A percentile compares a stretch with the other conserved stretches of the same genome.
These are phyloP conservation scores for Aphidius colemani DNA, from an alignment of 2,888 invertebrate genomes.

Conservation along the genomic window DNA sequence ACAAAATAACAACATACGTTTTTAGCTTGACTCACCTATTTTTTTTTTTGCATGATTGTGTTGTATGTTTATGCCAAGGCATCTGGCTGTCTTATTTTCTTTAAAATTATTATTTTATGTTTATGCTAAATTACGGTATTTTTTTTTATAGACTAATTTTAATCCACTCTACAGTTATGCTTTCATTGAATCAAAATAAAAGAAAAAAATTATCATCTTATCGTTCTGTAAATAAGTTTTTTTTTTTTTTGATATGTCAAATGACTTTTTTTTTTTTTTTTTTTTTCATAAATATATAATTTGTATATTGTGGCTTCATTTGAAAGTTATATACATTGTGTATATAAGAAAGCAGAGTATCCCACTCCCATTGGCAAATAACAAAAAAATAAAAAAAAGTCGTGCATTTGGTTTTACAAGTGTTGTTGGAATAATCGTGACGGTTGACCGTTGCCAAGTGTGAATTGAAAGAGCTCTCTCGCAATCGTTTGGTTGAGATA, in stretches of 20 bases:
- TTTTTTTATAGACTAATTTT: not conserved
- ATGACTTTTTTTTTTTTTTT: no score
- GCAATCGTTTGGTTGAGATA: not conserved
- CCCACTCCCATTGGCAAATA: not conserved
- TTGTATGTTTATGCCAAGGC: not conserved
- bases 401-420: no score
- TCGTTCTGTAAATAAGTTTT: not conserved
- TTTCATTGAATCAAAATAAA: not conserved
- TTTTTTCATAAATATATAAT: no score
- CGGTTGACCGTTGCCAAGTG: not conserved
- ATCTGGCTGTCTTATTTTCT: not conserved
- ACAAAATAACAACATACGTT: constrained; percentile 4
- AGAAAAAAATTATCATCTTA: not conserved
- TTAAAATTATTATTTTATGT: not conserved
- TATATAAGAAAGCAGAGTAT: constrained; percentile 7
- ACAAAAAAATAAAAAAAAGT: no score
- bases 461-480: constrained; percentile 12
- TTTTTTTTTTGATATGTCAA: not conserved
- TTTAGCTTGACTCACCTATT: constrained; percentile 27
- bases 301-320: not conserved
- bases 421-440: not conserved
- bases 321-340: constrained; percentile 9
- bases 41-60: constrained; percentile 2
- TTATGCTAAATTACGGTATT: not conserved
- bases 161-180: not conserved